phyloP scores from a whole-genome alignment of 1,140 invertebrate genomes.

The Brachionus paranguensis region DNA sequence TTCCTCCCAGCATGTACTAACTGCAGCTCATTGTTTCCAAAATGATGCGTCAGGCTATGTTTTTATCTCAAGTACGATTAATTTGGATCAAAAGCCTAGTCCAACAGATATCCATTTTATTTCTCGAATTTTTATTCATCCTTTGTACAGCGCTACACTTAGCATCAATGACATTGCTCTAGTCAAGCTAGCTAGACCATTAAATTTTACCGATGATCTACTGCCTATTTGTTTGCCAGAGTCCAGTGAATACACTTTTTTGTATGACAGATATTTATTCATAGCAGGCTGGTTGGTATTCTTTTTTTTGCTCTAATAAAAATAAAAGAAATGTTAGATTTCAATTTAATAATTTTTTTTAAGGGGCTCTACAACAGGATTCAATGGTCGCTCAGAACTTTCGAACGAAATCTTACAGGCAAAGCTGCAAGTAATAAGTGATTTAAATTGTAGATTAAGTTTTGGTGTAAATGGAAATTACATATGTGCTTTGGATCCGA shows the following conservation, averaged over 20 bases:
- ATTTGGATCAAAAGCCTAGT: not conserved
- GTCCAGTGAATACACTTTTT: not conserved
- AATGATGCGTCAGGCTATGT: not conserved
- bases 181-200: not conserved
- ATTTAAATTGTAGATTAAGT: not conserved
- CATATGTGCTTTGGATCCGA: not conserved
- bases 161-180: not conserved
- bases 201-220: not conserved
- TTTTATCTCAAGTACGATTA: not conserved
- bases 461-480: not conserved
- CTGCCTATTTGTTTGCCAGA: not conserved
- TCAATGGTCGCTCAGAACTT: not conserved
- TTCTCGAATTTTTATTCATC: not conserved
- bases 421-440: not conserved
- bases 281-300: not conserved
- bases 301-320: too few relatives aligned
- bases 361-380: slow-evolving; percentile 3
- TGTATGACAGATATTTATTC: not conserved
- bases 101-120: not conserved
- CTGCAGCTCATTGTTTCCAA: not conserved
- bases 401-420: not conserved
- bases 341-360: not conserved
- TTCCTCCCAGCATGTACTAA: not conserved
- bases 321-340: not conserved
- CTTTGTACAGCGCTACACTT: not conserved